Base-by-base conservation (phyloP, 2,113 vertebrate genomes). In the Vicugna pacos region DNA sequence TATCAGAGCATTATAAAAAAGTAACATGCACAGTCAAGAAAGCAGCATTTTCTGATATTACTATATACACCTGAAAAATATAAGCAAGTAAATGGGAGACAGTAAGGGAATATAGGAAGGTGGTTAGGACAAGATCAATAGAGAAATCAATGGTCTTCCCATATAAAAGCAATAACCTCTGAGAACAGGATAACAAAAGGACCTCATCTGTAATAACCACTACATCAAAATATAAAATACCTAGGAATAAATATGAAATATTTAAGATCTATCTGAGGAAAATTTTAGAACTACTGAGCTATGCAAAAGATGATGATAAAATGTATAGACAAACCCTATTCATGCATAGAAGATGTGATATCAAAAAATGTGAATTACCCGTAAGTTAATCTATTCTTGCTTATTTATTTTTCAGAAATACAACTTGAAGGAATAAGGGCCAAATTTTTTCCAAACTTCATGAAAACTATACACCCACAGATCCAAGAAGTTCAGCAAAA, bases 221-320 rank as follows among this genome's bases (percentile, higher is more conserved):
- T 38, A 84, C 5, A 54, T 65, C n/a, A 62, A 84, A 83, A 79
- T 6, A 72, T 32, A 80, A 95, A 92, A 60, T 52, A 75, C 11
- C 22, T n/a, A 75, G 8, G 48, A 76, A 88, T 89, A 93, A 75
- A 95, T 73, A 77, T 48, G 69, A 79, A 95, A 75, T 85, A 84
- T 28, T 92, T 89, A 96, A 83, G 15, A 83, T 32, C 22, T 96
- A 9, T 42, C 75, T 64, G 64, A 87, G 77, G 73, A 95, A 85
- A 97, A 93, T 35, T 64, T 93, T 58, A 52, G 93, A 87, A 85
- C 30, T 89, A 69, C 30, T 24, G 70, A 77, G 82, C 72, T 17
- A 83, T 73, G 32, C 42, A 94, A 94, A 94, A 69, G 77, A 73
- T 73, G 8, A 86, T 91, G 38, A 84, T 65, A 87, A 89, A 95